phyloP scores from a whole-genome alignment of 2,888 invertebrate species.

The Eilema sororculum region DNA sequence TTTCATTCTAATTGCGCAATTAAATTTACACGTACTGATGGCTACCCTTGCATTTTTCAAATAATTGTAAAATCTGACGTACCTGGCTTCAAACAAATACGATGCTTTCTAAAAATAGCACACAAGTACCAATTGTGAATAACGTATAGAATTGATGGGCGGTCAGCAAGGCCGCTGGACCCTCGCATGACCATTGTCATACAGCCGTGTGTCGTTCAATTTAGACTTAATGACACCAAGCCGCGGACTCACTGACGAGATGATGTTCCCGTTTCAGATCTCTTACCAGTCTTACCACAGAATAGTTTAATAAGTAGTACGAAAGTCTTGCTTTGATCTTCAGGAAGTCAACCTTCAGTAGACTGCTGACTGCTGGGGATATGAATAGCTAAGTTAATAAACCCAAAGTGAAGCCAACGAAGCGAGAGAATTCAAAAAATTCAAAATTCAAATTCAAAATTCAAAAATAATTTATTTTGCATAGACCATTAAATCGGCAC shows the following conservation, averaged over 20 bases:
- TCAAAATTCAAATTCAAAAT: too few species aligned
- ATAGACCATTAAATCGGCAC: too few species aligned
- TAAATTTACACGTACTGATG: too few species aligned
- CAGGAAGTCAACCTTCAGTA: neutral
- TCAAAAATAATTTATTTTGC: too few species aligned
- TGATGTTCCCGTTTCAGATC: neutral
- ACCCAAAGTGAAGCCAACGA: too few species aligned
- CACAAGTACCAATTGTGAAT: neutral
- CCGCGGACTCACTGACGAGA: neutral
- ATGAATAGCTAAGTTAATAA: too few species aligned
- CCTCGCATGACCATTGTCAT: conserved; percentile 12
- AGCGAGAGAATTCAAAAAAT: too few species aligned
- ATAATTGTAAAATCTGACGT: neutral
- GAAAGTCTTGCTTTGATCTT: neutral
- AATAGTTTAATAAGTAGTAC: too few species aligned
- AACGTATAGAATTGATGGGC: conserved; percentile 12
- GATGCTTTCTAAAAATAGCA: conserved; percentile 3
- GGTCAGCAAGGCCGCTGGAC: conserved; percentile 1
- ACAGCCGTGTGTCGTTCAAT: conserved; percentile 11
- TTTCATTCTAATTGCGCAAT: too few species aligned
- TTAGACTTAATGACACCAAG: neutral
- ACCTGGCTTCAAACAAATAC: neutral
- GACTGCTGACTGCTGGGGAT: too few species aligned
- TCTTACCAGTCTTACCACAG: neutral
- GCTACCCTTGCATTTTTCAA: too few species aligned